These are phyloP conservation scores for Myocastor coypus DNA, from an alignment of 2,113 vertebrate genomes.

Conservation along the genomic window DNA sequence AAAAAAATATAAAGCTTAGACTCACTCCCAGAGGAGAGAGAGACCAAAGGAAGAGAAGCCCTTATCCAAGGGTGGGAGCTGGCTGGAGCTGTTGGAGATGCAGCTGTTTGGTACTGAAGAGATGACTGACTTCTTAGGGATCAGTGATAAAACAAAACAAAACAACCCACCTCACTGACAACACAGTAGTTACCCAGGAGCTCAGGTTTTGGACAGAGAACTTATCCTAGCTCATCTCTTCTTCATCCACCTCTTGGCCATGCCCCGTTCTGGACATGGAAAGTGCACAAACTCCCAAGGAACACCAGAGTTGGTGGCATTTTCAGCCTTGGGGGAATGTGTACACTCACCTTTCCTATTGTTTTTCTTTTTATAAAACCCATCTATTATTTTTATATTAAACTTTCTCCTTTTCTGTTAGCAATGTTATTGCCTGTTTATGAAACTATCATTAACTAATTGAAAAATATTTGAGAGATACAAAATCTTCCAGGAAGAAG, in stretches of 20 bases:
- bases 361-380: background rate
- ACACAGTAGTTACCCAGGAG: background rate
- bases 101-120: background rate
- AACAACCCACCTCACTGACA: background rate
- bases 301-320: background rate
- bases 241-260: background rate
- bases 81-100: background rate
- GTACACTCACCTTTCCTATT: background rate
- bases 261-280: background rate
- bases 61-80: background rate
- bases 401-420: background rate
- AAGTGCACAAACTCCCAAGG: background rate
- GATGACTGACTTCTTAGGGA: background rate
- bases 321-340: background rate
- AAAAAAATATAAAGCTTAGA: background rate
- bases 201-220: background rate
- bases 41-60: background rate
- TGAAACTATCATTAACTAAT: background rate
- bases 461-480: background rate
- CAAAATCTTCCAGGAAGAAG: background rate
- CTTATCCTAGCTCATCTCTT: background rate
- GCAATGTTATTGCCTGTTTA: background rate
- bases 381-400: background rate
- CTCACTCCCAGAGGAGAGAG: background rate
- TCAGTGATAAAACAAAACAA: conserved; percentile 9